Evolutionary conservation across 2,113 vertebrate species (phyloP), one percentile per base, ranked within the genome.

Genomic region (Sander lucioperca): DNA sequence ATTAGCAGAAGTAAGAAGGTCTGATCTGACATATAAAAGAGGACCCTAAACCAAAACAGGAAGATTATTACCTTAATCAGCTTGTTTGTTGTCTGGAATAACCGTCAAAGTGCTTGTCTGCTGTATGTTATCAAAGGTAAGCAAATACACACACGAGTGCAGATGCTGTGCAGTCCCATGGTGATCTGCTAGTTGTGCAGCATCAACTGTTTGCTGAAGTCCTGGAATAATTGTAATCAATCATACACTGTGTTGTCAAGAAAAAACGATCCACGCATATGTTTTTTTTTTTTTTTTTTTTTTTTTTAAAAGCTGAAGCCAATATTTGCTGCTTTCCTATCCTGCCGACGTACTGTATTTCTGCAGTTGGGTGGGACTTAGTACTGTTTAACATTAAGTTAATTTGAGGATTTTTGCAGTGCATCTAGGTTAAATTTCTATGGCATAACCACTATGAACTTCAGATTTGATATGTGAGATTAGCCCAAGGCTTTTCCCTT

Each of bases 121-220:
- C 33, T 74, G 59, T n/a, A n/a, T 50, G 21, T 69, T 63, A 39
- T n/a, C 25, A 21, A 70, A 61, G 21, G 11, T 39, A 43, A 63
- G 43, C n/a, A 69, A 83, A 79, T 33, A 54, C 53, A 54, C n/a
- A 21, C 10, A 33, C 15, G 16, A 16, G 27, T 66, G 39, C 30
- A 56, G 27, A 48, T 83, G 27, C 14, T 56, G 16, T 62, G 13
- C 14, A 2, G 27, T 80, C 48, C 23, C 18, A n/a, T 47, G 25
- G 3, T 51, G 48, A 66, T 48, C 25, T 50, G 67, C 47, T 62
- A 23, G 30, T 11, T 72, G 58, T 53, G 62, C 47, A 23, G 48
- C 25, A 77, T 64, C 62, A 45, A 27, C 27, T 69, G 51, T 71
- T 74, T 71, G 33, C 58, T 65, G 6, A 58, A 25, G 14, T 65